These are phyloP conservation scores for Trematocara stigmaticum DNA, from an alignment of 2,113 vertebrate species.

Conservation along the genomic window DNA sequence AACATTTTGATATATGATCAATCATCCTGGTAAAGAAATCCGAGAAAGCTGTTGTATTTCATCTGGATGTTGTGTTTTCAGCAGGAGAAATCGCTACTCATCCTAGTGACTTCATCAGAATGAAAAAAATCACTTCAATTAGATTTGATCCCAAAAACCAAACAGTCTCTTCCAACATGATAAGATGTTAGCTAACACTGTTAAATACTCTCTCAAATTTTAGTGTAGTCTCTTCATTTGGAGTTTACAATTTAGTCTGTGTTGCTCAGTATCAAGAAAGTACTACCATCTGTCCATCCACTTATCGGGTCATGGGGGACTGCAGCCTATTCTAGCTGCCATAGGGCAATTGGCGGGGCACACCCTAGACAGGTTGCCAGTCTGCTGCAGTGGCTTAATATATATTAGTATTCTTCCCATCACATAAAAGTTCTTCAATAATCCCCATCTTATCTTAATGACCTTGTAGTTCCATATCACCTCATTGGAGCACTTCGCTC, in stretches of 20 bases:
- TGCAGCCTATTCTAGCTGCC: background rate
- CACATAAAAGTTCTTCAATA: background rate
- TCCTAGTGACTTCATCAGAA: background rate
- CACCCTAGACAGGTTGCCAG: background rate
- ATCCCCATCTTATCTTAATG: background rate
- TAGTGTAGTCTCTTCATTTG: background rate
- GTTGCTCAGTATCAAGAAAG: background rate
- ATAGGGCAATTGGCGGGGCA: background rate
- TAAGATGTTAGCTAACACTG: background rate
- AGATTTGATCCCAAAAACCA: background rate
- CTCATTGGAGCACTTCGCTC: rapidly evolving
- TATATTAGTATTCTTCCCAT: background rate
- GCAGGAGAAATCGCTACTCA: background rate
- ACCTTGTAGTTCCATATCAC: background rate
- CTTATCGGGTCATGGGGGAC: background rate
- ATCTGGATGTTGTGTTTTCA: background rate
- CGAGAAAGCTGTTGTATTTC: background rate
- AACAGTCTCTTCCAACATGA: background rate
- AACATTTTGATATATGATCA: background rate
- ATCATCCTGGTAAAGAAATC: background rate
- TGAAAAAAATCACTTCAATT: background rate
- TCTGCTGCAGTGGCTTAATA: background rate
- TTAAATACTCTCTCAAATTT: background rate
- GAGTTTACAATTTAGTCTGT: background rate
- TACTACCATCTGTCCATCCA: background rate